Base-by-base conservation (phyloP, 2,888 invertebrate genomes). In the Pandemis corylana region DNA sequence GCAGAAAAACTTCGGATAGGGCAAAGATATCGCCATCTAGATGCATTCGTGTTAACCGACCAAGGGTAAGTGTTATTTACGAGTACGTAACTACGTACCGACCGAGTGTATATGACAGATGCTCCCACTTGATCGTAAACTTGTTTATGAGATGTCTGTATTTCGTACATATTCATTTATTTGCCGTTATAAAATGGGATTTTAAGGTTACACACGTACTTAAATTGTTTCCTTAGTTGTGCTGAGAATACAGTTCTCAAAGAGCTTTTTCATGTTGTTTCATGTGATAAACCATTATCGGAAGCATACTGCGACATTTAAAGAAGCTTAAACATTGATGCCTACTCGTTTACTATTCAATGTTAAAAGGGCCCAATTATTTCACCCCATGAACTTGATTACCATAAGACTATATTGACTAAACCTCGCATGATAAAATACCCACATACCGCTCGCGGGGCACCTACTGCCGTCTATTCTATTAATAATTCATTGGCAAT, bases 401-500 rank as follows among this genome's bases (percentile, higher is more conserved):
- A 56, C 10, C 28, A 61, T 28, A 36, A 61, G 1, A 28, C 36
- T 12, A 56, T 15, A 51, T 56, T 42, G 42, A 68, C 41, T 36
- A 41, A 42, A 41, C 20, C 20, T 13, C 6, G 10, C 44, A 13
- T 36, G 36, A 61, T 46, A 42, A 61, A 42, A 41, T 28, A 44
- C 44, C 61, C 13, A 61, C 6, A 13, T 65, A 46, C 51, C 13
- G 65, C 20, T 70, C n/a, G 46, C 36, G 20, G 10, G 9, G 41
- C 49, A 46, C 44, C 44, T 72, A 72, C 53, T 46, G 49, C 51
- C 63, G 56, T 12, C 41, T 64, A 59, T 59, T 64, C 46, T 68
- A 73, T 73, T 68, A 68, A 73, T 73, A 73, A 73, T 73, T 73
- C 72, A 68, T 73, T 13, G 13, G 66, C 68, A 13, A 64, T 56